A percentile compares a stretch with the other conserved stretches of the same genome.
phyloP scores from a whole-genome alignment of 2,797 vertebrate species.

The Esox lucius region DNA sequence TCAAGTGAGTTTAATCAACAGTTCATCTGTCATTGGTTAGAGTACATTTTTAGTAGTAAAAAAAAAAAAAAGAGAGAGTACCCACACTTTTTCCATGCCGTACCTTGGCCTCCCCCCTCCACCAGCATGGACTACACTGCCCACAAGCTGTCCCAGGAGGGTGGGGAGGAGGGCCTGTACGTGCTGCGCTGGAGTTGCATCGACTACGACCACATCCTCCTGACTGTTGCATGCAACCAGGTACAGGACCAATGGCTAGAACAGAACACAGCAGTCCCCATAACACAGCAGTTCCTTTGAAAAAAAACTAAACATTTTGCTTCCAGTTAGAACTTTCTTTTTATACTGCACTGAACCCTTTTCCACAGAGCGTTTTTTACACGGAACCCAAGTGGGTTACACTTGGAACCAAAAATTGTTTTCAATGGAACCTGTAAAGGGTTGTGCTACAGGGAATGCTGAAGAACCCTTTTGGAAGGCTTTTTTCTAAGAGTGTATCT shows the following conservation, averaged over 20 bases:
- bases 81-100: background rate
- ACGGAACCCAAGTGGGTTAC: too few relatives aligned
- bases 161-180: constrained; percentile 81
- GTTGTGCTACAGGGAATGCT: too few relatives aligned
- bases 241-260: constrained; percentile 50
- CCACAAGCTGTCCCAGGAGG: constrained; percentile 81
- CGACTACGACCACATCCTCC: constrained; percentile 82
- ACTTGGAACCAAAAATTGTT: too few relatives aligned
- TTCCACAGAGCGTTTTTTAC: too few relatives aligned
- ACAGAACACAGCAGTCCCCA: background rate
- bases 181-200: constrained; percentile 85
- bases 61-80: too few relatives aligned
- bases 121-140: constrained; percentile 83
- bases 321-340: too few relatives aligned
- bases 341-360: too few relatives aligned
- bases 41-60: background rate
- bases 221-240: constrained; percentile 83
- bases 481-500: too few relatives aligned
- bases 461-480: background rate
- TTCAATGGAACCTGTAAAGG: too few relatives aligned
- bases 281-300: too few relatives aligned
- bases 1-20: constrained; percentile 70
- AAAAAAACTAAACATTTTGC: too few relatives aligned
- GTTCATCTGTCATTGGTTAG: background rate
- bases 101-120: background rate